Evolutionary conservation across 2,888 invertebrate genomes (phyloP), one percentile per base, ranked within the genome.

Genomic region (Belgica antarctica): DNA sequence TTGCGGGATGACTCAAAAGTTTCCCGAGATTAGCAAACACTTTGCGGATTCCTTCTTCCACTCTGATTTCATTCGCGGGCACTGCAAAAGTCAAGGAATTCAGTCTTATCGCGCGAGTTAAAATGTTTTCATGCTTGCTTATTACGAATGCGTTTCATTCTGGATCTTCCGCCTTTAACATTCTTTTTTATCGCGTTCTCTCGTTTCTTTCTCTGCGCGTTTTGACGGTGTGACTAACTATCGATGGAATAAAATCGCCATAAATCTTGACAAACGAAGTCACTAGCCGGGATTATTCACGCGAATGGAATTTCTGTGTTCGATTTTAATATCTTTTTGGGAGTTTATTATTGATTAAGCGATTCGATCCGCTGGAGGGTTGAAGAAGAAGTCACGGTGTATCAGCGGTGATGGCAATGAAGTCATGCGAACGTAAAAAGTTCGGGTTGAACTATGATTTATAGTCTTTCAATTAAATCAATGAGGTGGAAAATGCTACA

Each of bases 161-260:
- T 4, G 4, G 31, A 4, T 7, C 52, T 52, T 52, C n/a, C 17
- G 22, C 19, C 52, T 52, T n/a, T 17, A 17, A 27, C 27, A 24
- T 61, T 61, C 47, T 17, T 57, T 57, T 2, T 57, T 57, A 24
- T 57, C 24, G 8, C 57, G 22, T n/a, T 57, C 24, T 22, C 27
- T 59, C 59, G 59, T 10, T 24, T 25, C n/a, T 59, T 61, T 27
- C 15, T 61, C n/a, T 27, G 19, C 34, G 19, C 27, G 27, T 34
- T 34, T 62, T 34, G 34, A 61, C 61, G 61, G 61, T 28, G 36
- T 62, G 62, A 62, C 62, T 62, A 62, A 62, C 31, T 19, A 25
- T 46, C 62, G 62, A 17, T 12, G 19, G 63, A 46, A 65, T 65
- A 46, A 65, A 65, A 41, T 65, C 41, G 27, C 27, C 63, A 65